Conservation (phyloP, 2,797 vertebrate genomes). For the Peromyscus eremicus region DNA sequence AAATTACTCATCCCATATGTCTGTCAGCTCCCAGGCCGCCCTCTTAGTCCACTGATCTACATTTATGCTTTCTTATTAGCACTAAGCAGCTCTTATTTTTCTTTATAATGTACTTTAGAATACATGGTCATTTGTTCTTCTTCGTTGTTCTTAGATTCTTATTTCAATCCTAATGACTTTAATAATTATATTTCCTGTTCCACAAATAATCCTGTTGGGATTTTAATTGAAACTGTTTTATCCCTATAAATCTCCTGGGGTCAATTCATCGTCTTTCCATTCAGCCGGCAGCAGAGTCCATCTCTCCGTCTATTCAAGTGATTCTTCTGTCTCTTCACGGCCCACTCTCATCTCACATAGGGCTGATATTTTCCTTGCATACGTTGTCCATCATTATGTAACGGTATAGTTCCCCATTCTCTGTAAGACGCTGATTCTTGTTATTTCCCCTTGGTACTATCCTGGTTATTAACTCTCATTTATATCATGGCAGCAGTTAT, state of each 20-base stretch:
- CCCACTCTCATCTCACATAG: too few species aligned
- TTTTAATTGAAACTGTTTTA: constrained; percentile 69
- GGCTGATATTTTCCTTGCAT: neutral
- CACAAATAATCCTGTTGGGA: constrained; percentile 73
- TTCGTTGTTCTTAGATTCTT: neutral
- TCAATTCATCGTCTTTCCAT: neutral
- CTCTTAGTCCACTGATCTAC: neutral
- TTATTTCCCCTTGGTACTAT: neutral
- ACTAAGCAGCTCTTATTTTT: constrained; percentile 40
- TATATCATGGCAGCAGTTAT: fast-evolving
- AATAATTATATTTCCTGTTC: constrained; percentile 66
- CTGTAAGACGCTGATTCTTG: neutral
- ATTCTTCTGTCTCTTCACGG: too few species aligned
- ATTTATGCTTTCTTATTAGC: neutral
- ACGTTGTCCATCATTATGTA: too few species aligned
- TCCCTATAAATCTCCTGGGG: constrained; percentile 57
- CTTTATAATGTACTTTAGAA: constrained; percentile 53
- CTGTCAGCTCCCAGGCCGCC: neutral
- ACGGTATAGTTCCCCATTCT: neutral
- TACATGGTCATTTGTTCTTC: constrained; percentile 36
- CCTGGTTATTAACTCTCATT: neutral
- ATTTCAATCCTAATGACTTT: constrained; percentile 68
- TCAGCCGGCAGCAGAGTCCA: fast-evolving
- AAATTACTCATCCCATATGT: neutral
- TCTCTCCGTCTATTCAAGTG: neutral